Conservation (phyloP, 2,888 invertebrate species). For the Disparrhopalites patrizii region DNA sequence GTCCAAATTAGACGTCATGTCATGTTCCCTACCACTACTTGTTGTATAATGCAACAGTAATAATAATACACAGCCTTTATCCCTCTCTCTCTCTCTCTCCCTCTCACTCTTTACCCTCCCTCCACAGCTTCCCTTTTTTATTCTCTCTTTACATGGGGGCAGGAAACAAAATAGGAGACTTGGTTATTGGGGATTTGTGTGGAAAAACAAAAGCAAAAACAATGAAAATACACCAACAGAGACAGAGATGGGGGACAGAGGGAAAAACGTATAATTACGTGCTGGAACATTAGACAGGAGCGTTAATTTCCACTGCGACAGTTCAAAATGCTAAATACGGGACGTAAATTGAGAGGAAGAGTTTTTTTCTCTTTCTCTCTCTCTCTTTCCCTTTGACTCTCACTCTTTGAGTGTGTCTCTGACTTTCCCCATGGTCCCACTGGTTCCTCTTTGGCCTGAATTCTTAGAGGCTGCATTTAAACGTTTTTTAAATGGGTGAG, state of each 20-base stretch:
- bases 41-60: too few relatives aligned
- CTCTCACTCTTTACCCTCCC: background rate
- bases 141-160: background rate
- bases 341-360: too few relatives aligned
- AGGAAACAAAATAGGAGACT: background rate
- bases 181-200: background rate
- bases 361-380: background rate
- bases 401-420: background rate
- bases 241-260: background rate
- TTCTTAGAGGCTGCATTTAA: too few relatives aligned
- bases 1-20: too few relatives aligned
- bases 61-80: background rate
- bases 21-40: too few relatives aligned
- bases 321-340: too few relatives aligned
- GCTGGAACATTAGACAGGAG: too few relatives aligned
- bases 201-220: background rate
- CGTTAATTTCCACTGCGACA: too few relatives aligned
- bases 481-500: too few relatives aligned
- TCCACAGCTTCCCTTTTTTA: background rate
- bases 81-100: background rate
- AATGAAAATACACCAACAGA: too few relatives aligned
- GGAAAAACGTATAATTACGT: background rate
- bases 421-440: too few relatives aligned
- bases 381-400: slow-evolving; percentile 1
- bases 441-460: too few relatives aligned